Percentiles rank a stretch among this genome's conserved stretches.
These are phyloP conservation scores for Dorcus hopei DNA, from an alignment of 2,888 invertebrate species.

Conservation along the genomic window DNA sequence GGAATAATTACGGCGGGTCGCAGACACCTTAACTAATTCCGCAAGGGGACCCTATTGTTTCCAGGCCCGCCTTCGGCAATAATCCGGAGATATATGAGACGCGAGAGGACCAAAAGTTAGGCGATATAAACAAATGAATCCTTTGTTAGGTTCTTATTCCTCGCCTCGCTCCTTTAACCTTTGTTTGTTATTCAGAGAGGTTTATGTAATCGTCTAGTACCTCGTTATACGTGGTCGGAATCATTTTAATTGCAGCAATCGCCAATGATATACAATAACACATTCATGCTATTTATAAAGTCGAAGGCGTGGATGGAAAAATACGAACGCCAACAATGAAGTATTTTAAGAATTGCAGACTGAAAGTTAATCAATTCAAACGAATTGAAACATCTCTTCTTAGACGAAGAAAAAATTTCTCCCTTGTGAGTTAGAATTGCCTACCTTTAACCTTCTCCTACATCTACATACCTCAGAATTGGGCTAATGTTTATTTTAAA, in stretches of 20 bases:
- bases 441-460: too few relatives aligned
- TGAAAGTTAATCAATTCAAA: too few relatives aligned
- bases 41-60: conserved; percentile 13
- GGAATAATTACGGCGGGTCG: conserved; percentile 26
- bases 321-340: too few relatives aligned
- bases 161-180: conserved; percentile 1
- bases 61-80: conserved; percentile 11
- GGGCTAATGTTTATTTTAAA: too few relatives aligned
- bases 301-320: too few relatives aligned
- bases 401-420: too few relatives aligned
- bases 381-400: too few relatives aligned
- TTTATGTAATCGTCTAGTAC: conserved; percentile 11
- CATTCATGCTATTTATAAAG: conserved; percentile 15
- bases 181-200: not conserved
- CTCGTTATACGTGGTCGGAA: conserved; percentile 16
- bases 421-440: too few relatives aligned
- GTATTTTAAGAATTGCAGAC: too few relatives aligned
- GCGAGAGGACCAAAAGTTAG: conserved; percentile 8
- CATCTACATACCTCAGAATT: too few relatives aligned
- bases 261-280: conserved; percentile 13
- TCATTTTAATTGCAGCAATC: conserved; percentile 18
- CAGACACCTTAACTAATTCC: conserved; percentile 21
- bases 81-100: conserved; percentile 13
- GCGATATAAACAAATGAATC: conserved; percentile 12
- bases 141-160: conserved; percentile 3